Evolutionary conservation across 2,113 vertebrate genomes (phyloP).

Genomic region (Caretta caretta): DNA sequence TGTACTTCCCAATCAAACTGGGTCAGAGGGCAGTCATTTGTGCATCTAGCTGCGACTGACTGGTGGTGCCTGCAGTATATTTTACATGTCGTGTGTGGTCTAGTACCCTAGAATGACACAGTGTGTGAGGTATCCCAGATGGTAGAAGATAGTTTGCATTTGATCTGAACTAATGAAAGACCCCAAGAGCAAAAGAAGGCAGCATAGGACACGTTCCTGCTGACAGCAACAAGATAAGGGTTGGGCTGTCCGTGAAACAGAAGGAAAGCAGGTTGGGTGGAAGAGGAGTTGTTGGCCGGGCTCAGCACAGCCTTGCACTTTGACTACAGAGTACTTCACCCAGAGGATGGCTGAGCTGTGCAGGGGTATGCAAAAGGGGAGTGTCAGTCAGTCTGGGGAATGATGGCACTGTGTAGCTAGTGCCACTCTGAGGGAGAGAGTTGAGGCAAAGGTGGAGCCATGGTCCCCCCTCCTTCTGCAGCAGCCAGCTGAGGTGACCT

Average conservation of each 20-base stretch:
- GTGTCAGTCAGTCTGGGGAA: neutral
- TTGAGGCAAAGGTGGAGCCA: too few species aligned
- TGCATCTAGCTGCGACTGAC: fast-evolving
- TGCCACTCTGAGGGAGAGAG: too few species aligned
- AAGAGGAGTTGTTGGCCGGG: neutral
- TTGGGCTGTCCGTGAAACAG: fast-evolving
- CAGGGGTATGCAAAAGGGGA: fast-evolving
- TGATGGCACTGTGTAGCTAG: neutral
- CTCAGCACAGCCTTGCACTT: fast-evolving
- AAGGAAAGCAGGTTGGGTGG: fast-evolving
- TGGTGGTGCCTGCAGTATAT: too few species aligned
- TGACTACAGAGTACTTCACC: fast-evolving
- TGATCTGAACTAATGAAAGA: too few species aligned
- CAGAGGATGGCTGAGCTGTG: fast-evolving
- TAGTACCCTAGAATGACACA: too few species aligned
- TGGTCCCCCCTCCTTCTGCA: neutral
- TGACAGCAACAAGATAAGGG: neutral
- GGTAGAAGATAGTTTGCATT: too few species aligned
- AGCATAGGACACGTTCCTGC: neutral
- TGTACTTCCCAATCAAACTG: neutral
- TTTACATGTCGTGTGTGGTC: too few species aligned
- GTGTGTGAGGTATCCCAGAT: neutral
- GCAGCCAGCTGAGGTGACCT: neutral
- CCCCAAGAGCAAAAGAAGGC: neutral
- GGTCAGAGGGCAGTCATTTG: fast-evolving